Evolutionary conservation across 2,113 vertebrate genomes (phyloP).

Genomic region (Xiphophorus hellerii): DNA sequence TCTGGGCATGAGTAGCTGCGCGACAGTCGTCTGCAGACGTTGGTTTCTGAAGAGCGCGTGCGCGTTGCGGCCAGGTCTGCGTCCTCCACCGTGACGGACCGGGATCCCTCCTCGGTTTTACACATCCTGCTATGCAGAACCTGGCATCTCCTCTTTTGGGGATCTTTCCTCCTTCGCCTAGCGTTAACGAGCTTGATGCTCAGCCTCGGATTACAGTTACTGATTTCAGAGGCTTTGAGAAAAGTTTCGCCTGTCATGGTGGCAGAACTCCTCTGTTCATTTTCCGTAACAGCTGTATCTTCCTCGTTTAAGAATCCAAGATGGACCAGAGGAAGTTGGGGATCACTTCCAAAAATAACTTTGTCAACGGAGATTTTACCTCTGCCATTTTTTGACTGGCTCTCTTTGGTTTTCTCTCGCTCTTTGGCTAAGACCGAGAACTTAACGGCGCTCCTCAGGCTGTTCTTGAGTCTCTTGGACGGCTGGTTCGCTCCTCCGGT

Average conservation of each 20-base stretch:
- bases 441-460: not conserved
- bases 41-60: not conserved
- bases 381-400: not conserved
- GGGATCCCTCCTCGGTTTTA: constrained; percentile 13
- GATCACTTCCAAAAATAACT: constrained; percentile 58
- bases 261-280: not conserved
- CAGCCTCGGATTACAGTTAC: not conserved
- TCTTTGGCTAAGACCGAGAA: not conserved
- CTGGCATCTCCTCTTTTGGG: constrained; percentile 27
- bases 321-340: constrained; percentile 13
- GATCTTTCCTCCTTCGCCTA: constrained; percentile 9
- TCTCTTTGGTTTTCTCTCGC: constrained; percentile 27
- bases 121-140: constrained; percentile 1
- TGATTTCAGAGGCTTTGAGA: not conserved
- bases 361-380: not conserved
- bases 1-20: constrained; percentile 87
- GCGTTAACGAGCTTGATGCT: not conserved
- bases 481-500: not conserved
- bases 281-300: not conserved
- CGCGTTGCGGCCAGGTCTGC: not conserved
- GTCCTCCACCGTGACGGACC: constrained; percentile 30
- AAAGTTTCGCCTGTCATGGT: constrained; percentile 12
- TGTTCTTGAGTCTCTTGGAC: constrained; percentile 50
- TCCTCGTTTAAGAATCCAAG: not conserved
- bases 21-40: constrained; percentile 58